A percentile compares a stretch with the other conserved stretches of the same genome.
phyloP scores from a whole-genome alignment of 2,797 vertebrate genomes.

The Mormyrus proboscirostris region DNA sequence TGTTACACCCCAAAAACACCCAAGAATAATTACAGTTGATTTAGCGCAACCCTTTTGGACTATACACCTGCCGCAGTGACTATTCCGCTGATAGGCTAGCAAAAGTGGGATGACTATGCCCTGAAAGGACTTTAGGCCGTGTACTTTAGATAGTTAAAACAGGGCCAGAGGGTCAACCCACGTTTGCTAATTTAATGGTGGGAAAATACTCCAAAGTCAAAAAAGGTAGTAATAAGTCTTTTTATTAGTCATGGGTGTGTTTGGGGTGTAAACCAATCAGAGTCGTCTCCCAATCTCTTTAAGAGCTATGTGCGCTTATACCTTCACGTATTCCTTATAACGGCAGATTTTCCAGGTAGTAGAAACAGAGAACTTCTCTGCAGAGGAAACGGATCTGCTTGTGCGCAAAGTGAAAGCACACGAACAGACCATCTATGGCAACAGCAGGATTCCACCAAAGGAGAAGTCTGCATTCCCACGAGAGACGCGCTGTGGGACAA shows the following conservation, averaged over 20 bases:
- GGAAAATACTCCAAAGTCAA: background rate
- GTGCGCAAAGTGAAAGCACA: background rate
- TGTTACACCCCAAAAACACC: background rate
- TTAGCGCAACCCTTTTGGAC: background rate
- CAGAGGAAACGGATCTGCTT: background rate
- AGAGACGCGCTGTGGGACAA: background rate
- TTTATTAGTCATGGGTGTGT: background rate
- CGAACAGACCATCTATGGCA: background rate
- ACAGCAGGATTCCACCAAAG: background rate
- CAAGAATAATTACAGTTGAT: background rate
- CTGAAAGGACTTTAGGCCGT: background rate
- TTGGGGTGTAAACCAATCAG: background rate
- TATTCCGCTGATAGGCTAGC: background rate
- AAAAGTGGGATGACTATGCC: background rate
- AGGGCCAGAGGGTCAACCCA: background rate
- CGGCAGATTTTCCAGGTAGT: background rate
- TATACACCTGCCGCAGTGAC: background rate
- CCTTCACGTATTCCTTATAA: background rate
- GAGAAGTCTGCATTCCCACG: background rate
- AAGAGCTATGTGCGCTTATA: background rate
- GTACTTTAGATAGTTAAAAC: background rate
- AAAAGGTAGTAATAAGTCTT: background rate
- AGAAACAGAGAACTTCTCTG: background rate
- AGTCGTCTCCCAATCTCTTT: background rate
- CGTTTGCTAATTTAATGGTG: background rate